phyloP scores from a whole-genome alignment of 2,888 invertebrate genomes.

The Cantharis rustica region DNA sequence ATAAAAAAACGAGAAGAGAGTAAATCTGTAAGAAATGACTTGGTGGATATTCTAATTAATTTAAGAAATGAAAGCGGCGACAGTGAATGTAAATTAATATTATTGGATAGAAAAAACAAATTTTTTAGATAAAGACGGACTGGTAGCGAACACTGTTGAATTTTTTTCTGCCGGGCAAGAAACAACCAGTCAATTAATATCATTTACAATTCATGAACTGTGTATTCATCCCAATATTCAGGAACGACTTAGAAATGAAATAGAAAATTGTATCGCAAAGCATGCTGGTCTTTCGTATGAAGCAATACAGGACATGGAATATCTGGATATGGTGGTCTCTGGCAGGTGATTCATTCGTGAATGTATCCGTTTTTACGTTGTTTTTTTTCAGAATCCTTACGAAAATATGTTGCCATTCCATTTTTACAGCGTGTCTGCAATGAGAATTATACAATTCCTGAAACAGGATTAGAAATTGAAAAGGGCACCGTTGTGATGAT shows the following conservation, averaged over 20 bases:
- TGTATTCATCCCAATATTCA: conserved; percentile 56
- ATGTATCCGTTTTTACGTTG: too few species aligned
- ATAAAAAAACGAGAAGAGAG: conserved; percentile 43
- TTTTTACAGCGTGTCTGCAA: background rate
- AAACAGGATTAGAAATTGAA: background rate
- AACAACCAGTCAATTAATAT: conserved; percentile 58
- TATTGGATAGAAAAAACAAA: too few species aligned
- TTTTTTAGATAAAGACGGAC: conserved; percentile 22
- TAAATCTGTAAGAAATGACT: conserved; percentile 52
- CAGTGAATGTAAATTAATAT: conserved; percentile 33
- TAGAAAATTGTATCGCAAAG: conserved; percentile 45
- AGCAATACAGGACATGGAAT: conserved; percentile 56
- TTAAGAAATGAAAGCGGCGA: conserved; percentile 35
- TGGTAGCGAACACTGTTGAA: conserved; percentile 56
- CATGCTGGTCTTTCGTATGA: conserved; percentile 56
- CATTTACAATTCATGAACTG: conserved; percentile 56
- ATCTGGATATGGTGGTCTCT: conserved; percentile 58
- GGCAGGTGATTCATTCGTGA: conserved; percentile 42
- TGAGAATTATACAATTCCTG: background rate
- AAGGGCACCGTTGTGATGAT: background rate
- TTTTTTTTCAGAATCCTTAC: background rate
- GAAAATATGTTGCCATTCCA: background rate
- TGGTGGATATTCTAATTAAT: conserved; percentile 55
- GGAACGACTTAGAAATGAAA: conserved; percentile 55
- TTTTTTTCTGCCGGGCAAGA: conserved; percentile 62